Evolutionary conservation across 1,140 invertebrate genomes (phyloP), one percentile per base, ranked within the genome.

Genomic region (Drosophila nebulosa): DNA sequence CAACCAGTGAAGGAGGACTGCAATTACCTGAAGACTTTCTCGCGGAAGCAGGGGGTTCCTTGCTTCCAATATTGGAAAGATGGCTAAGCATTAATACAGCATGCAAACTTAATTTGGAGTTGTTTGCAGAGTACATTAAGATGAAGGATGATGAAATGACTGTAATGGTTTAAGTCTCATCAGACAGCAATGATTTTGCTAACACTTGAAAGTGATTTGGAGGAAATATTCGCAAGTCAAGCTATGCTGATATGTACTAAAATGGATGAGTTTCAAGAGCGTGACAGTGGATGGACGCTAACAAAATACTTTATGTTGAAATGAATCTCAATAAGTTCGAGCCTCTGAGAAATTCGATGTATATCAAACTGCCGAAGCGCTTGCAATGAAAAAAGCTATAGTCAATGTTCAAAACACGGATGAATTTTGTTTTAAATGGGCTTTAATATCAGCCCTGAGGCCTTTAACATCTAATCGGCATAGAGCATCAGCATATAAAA

Each of bases 231-330:
- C 24, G 24, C 4, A 35, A 35, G 32, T 12, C 12, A 35, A 12
- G 24, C 24, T 26, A 35, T 12, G 35, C 0, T 35, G 32, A 35
- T 35, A 36, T n/a, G 35, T n/a, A 36, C 10, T 39, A 6, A 79
- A 57, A 57, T 84, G 16, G 68, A 78, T 42, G 79, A 90, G 53
- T 88, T 91, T 62, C 55, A 84, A 57, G 80, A 89, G 51, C 55
- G 60, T 50, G 85, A 90, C 60, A 69, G 61, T 58, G 91, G 90
- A 7, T 92, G 84, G 90, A 58, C 79, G 0, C 64, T 92, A 64
- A 26, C 1, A 14, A 21, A 69, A 90, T 90, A 16, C 22, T 68
- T 6, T 63, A 83, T 55, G 58, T 90, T n/a, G 52, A 68, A 51
- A 22, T 88, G 16, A 74, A 90, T 55, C 76, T 91, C 6, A 79